Evolutionary conservation across 2,113 vertebrate species (phyloP), one percentile per base, ranked within the genome.

Genomic region (Calypte anna): DNA sequence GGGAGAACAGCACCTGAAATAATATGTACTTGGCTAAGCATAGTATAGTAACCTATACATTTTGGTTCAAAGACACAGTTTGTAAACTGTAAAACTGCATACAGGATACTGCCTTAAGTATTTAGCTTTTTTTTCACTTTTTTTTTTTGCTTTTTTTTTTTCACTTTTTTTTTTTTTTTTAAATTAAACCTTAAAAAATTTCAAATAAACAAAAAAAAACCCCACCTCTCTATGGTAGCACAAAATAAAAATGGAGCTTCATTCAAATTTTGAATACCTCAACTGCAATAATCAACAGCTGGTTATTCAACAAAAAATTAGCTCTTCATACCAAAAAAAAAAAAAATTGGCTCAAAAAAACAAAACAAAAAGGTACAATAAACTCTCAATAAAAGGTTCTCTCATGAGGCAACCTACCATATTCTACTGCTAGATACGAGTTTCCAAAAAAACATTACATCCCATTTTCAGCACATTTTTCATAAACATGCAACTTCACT

Each of bases 401-500:
- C 95, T 97, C 95, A 89, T 93, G 97, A 97, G 91, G 93, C 90
- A 97, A 95, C 96, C 97, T 98, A 98, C 97, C 88, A 97, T 97
- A 96, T 76, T 95, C 96, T 97, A 97, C 97, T 96, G 94, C 97
- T 98, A 98, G 94, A 97, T 98, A 98, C 83, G 85, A 97, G 97
- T 97, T 97, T 97, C 96, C 95, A 97, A 96, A 97, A 96, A 96
- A 98, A 98, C 96, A 98, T 97, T 97, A 98, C 98, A 98, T 98
- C 96, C 94, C 97, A 97, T 97, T 97, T 97, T 97, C 96, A 98
- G 96, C 96, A 97, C 97, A 97, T 98, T 97, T 97, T 94, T 97
- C 97, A 98, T 97, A 97, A 98, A 98, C 98, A 98, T 98, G 98
- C 98, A 98, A 98, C 94, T 96, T 97, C 96, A 97, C 97, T 98